Conservation (phyloP, 2,888 invertebrate species). For the Pheosia tremula region DNA sequence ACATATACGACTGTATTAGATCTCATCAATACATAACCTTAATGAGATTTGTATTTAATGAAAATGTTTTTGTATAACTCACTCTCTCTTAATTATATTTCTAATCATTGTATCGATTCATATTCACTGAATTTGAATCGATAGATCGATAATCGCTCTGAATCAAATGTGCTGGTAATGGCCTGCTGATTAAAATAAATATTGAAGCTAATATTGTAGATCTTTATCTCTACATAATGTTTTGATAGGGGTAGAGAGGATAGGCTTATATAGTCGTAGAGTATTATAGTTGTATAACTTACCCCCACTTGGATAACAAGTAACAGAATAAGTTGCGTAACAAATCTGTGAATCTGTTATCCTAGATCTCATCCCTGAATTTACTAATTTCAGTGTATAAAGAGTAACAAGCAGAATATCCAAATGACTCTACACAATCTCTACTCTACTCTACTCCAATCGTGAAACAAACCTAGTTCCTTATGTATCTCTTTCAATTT, state of each 20-base stretch:
- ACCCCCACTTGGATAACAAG: too few species aligned
- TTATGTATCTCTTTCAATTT: too few species aligned
- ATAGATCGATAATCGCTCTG: neutral
- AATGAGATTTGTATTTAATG: neutral
- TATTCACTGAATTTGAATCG: neutral
- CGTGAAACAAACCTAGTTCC: too few species aligned
- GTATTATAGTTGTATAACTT: too few species aligned
- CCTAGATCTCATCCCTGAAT: too few species aligned
- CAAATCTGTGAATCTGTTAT: too few species aligned
- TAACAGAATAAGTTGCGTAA: too few species aligned
- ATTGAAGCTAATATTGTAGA: neutral
- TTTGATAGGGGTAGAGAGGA: neutral
- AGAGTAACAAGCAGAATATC: too few species aligned
- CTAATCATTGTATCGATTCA: neutral
- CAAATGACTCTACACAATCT: too few species aligned
- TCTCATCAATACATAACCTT: neutral
- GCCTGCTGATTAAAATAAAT: neutral
- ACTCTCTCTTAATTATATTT: slow-evolving; percentile 5
- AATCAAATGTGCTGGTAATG: slow-evolving; percentile 4
- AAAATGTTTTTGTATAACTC: slow-evolving; percentile 4
- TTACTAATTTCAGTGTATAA: too few species aligned
- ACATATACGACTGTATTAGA: neutral
- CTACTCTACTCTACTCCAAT: too few species aligned
- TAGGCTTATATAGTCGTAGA: too few species aligned
- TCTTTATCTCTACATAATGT: neutral